Evolutionary conservation across 2,888 invertebrate species (phyloP).

Genomic region (Diabrotica balteata): DNA sequence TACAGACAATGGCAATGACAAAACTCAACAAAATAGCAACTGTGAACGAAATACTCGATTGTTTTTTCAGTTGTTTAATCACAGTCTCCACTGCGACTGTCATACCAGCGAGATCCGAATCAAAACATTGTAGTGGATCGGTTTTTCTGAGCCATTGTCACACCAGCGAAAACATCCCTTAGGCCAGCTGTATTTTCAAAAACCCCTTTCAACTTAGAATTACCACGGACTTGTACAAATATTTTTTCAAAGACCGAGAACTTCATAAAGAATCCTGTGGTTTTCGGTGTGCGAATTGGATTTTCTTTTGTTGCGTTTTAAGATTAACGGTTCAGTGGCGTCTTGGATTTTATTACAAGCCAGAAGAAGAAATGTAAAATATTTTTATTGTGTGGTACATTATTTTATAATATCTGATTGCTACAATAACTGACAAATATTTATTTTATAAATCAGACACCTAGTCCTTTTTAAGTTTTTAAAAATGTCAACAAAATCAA

Average conservation of each 20-base stretch:
- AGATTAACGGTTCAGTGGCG: conserved; percentile 3
- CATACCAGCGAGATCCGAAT: conserved; percentile 22
- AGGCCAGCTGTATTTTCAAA: conserved; percentile 32
- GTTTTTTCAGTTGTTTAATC: conserved; percentile 18
- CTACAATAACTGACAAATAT: too few relatives aligned
- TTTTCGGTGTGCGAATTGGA: conserved; percentile 30
- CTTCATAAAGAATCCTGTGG: conserved; percentile 24
- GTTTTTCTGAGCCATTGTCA: conserved; percentile 35
- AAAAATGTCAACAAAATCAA: too few relatives aligned
- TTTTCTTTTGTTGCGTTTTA: conserved; percentile 19
- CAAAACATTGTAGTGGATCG: conserved; percentile 29
- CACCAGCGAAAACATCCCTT: conserved; percentile 25
- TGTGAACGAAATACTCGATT: not conserved
- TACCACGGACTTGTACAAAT: conserved; percentile 32
- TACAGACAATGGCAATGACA: too few relatives aligned
- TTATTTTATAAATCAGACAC: too few relatives aligned
- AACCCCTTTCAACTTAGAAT: conserved; percentile 32
- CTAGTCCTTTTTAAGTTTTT: too few relatives aligned
- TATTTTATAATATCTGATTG: too few relatives aligned
- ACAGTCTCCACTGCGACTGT: conserved; percentile 18
- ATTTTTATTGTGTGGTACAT: too few relatives aligned
- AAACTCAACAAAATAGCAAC: not conserved
- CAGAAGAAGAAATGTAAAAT: too few relatives aligned
- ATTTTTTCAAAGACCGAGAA: conserved; percentile 29
- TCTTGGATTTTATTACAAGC: too few relatives aligned